Evolutionary conservation across 2,797 vertebrate genomes (phyloP).

Genomic region (Pyrocephalus nanus): DNA sequence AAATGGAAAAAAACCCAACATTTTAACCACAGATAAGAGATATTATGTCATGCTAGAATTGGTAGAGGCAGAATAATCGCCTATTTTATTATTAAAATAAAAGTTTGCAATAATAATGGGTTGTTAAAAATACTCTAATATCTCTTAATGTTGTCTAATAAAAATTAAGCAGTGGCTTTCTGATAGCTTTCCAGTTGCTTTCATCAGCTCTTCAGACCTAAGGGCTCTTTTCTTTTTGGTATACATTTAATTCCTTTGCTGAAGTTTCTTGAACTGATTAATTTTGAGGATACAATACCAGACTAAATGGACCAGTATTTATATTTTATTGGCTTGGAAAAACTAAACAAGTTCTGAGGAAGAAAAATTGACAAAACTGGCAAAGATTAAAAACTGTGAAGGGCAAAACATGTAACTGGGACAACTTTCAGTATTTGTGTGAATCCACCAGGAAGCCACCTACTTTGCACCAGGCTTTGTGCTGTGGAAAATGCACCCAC

Average conservation of each 20-base stretch:
- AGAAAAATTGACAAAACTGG: not conserved
- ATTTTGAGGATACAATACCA: not conserved
- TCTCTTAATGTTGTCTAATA: not conserved
- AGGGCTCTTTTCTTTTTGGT: not conserved
- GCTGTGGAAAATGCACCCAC: not conserved
- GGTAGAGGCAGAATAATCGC: not conserved
- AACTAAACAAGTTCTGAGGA: not conserved
- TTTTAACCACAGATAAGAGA: not conserved
- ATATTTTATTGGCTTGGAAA: not conserved
- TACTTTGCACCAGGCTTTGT: not conserved
- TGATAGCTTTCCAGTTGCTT: not conserved
- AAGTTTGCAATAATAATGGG: not conserved
- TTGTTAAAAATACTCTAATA: not conserved
- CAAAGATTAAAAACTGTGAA: conserved; percentile 1
- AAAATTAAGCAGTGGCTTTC: not conserved
- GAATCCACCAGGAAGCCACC: not conserved
- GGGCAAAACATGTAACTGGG: not conserved
- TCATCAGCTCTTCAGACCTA: not conserved
- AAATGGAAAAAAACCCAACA: not conserved
- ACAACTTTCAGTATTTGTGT: not conserved
- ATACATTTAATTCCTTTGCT: not conserved
- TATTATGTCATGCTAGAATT: not conserved
- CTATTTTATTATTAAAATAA: not conserved
- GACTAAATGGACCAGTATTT: not conserved
- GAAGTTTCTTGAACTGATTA: not conserved